phyloP scores from a whole-genome alignment of 2,113 vertebrate genomes.

The Heteronetta atricapilla region DNA sequence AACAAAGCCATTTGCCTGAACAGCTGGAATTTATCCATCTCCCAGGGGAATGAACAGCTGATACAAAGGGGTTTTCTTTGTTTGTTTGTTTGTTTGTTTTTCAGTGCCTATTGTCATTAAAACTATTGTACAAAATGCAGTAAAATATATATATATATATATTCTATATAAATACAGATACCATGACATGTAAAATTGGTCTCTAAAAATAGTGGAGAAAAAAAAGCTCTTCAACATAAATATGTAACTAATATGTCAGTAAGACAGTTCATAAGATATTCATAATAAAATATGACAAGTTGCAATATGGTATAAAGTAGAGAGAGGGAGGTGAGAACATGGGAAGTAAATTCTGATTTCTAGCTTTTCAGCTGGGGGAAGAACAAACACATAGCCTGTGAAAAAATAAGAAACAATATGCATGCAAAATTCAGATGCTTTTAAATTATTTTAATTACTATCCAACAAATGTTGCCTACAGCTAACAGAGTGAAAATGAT shows the following conservation, averaged over 20 bases:
- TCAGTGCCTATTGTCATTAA: not conserved
- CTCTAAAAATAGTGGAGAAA: conserved; percentile 31
- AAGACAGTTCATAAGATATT: conserved; percentile 23
- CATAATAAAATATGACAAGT: conserved; percentile 41
- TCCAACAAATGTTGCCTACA: conserved; percentile 45
- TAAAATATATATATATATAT: too few species aligned
- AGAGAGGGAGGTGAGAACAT: conserved; percentile 8
- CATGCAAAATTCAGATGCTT: conserved; percentile 47
- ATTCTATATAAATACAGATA: conserved; percentile 20
- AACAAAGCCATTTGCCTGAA: not conserved
- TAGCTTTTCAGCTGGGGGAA: conserved; percentile 2
- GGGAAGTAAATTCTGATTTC: conserved; percentile 37
- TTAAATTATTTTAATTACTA: conserved; percentile 57
- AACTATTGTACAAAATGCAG: conserved; percentile 11
- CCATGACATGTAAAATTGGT: not conserved
- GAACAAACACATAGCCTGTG: conserved; percentile 26
- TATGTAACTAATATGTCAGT: conserved; percentile 30
- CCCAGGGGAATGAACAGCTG: not conserved
- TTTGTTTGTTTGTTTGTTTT: not conserved
- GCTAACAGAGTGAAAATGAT: conserved; percentile 40
- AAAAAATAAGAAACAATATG: conserved; percentile 47
- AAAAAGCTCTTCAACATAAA: conserved; percentile 11
- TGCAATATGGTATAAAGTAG: conserved; percentile 39
- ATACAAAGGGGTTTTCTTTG: not conserved
- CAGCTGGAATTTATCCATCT: not conserved